These are phyloP conservation scores for Choristoneura rosaceana DNA, from an alignment of 2,888 invertebrate genomes.

Conservation along the genomic window DNA sequence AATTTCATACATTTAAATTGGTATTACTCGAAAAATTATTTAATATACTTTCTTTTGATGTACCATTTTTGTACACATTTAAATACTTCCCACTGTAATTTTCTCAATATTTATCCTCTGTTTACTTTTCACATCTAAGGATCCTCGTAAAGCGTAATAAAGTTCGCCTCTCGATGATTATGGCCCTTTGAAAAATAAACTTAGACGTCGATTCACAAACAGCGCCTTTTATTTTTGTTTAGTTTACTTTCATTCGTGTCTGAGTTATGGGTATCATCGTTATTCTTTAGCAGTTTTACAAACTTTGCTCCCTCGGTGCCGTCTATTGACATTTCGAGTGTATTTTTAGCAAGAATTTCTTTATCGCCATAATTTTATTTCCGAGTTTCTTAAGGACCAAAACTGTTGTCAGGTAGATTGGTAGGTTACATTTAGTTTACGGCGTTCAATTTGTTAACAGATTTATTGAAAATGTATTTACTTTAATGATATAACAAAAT, in stretches of 20 bases:
- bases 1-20: no score
- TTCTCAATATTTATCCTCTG: slow-evolving; percentile 21
- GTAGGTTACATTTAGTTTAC: no score
- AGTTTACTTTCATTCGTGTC: slow-evolving; percentile 64
- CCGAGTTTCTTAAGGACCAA: slow-evolving; percentile 8
- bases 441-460: no score
- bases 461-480: no score
- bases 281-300: slow-evolving; percentile 65
- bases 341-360: slow-evolving; percentile 46
- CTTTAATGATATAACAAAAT: no score
- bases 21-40: not conserved
- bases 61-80: no score
- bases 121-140: slow-evolving; percentile 44
- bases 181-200: slow-evolving; percentile 78
- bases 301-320: slow-evolving; percentile 56
- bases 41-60: not conserved
- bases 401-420: not conserved
- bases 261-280: slow-evolving; percentile 72
- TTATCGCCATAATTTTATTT: slow-evolving; percentile 28
- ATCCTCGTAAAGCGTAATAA: slow-evolving; percentile 58
- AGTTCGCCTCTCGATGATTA: slow-evolving; percentile 76
- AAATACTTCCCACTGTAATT: slow-evolving; percentile 24
- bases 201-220: slow-evolving; percentile 69
- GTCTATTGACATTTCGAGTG: slow-evolving; percentile 63
- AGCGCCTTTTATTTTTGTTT: slow-evolving; percentile 74